phyloP scores from a whole-genome alignment of 2,113 vertebrate genomes.

The Trogon surrucura region DNA sequence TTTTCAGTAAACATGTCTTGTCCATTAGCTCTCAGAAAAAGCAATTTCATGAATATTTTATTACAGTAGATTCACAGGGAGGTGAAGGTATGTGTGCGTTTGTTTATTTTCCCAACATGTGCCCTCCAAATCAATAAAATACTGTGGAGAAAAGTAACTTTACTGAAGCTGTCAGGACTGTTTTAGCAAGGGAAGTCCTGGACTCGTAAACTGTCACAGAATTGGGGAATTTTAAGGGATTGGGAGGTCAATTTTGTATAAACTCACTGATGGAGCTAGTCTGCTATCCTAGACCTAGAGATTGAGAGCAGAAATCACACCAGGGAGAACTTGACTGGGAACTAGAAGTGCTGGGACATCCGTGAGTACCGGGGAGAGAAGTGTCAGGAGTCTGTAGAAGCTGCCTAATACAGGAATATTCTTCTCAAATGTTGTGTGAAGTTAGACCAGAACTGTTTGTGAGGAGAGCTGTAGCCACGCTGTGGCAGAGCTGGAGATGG shows the following conservation, averaged over 20 bases:
- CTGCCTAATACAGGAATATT: background rate
- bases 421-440: background rate
- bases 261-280: background rate
- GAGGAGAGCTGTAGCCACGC: background rate
- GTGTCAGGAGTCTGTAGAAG: background rate
- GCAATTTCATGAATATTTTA: slow-evolving; percentile 28
- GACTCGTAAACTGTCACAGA: background rate
- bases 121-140: slow-evolving; percentile 48
- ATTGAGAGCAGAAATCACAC: background rate
- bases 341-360: background rate
- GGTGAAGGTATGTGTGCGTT: background rate
- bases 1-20: background rate
- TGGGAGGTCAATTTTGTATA: background rate
- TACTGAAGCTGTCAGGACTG: background rate
- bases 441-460: background rate
- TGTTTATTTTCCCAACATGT: background rate
- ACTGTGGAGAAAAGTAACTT: background rate
- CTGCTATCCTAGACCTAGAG: background rate
- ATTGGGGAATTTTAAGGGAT: background rate
- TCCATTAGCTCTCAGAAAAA: slow-evolving; percentile 11
- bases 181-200: background rate
- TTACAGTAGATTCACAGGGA: background rate
- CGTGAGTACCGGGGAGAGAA: background rate
- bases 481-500: background rate
- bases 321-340: background rate